Evolutionary conservation across 2,113 vertebrate species (phyloP), one percentile per base, ranked within the genome.

Genomic region (Oxygymnocypris stewartii): DNA sequence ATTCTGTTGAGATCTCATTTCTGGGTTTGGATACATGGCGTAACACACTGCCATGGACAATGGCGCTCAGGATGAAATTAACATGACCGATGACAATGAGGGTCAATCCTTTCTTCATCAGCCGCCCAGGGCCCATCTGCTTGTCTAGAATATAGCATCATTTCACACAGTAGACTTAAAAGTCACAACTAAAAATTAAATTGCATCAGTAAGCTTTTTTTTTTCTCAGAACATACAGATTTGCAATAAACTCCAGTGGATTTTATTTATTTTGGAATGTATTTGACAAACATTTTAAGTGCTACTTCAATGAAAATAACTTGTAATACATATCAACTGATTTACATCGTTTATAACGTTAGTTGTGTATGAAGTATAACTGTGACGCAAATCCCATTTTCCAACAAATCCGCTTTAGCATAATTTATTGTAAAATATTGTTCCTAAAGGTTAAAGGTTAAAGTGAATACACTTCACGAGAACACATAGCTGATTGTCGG

Each of bases 11-110:
- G 90, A 94, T 92, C 0, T 91, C 85, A 9, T 93, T 93, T 35
- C 75, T 89, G 40, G 97, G 95, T 80, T 96, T 96, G 28, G 96
- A 96, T 73, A 98, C 96, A 79, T 98, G 97, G 20, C 97, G 94
- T 40, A 99, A 93, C 8, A 99, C 94, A 0, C 92, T 96, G 61
- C 97, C 97, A 54, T 98, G 97, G 69, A 98, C 95, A 77, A 99
- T 96, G 4, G 97, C 97, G 0, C 96, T 96, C 69, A 98, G 89
- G 82, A 97, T 95, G 84, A 98, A 95, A 91, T 96, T 97, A 25
- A 97, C 84, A 88, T 99, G 97, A 42, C 97, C 97, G 3, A 98
- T 91, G 71, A 98, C 91, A 81, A 99, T 96, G n/a, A 99, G 94
- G 0, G 91, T 92, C 4, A 98, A 90, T 0, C 97, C 97, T 9